Conservation (phyloP, 2,113 vertebrate genomes). For the Edolisoma coerulescens region DNA sequence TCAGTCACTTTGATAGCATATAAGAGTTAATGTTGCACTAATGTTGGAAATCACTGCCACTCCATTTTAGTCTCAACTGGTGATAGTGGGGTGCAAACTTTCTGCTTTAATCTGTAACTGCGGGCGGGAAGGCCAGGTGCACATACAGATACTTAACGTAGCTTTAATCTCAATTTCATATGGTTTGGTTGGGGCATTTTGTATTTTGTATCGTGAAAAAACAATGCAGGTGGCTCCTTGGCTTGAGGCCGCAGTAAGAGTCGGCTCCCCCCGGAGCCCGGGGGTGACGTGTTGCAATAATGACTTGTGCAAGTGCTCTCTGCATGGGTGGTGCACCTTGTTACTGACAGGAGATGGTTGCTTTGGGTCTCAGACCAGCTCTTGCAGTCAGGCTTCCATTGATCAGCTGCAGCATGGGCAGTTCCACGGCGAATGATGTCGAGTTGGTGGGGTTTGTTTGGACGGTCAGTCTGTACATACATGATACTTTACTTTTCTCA, state of each 20-base stretch:
- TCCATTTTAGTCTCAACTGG: constrained; percentile 1
- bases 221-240: not conserved
- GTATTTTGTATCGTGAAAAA: not conserved
- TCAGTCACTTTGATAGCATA: constrained; percentile 14
- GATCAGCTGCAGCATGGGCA: constrained; percentile 17
- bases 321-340: constrained; percentile 9
- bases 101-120: not conserved
- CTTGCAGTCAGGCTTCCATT: constrained; percentile 5
- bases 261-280: not conserved
- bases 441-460: not conserved
- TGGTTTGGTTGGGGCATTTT: constrained; percentile 11
- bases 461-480: constrained; percentile 61
- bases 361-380: not conserved
- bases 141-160: not conserved
- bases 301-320: not conserved
- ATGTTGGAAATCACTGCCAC: constrained; percentile 62
- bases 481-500: constrained; percentile 50
- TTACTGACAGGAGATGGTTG: not conserved
- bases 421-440: not conserved
- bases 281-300: not conserved
- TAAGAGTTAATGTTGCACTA: constrained; percentile 59
- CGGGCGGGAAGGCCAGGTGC: not conserved
- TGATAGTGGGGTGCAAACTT: not conserved
- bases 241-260: not conserved
- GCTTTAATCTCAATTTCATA: constrained; percentile 48